phyloP scores from a whole-genome alignment of 2,888 invertebrate genomes.

The Athalia rosae region DNA sequence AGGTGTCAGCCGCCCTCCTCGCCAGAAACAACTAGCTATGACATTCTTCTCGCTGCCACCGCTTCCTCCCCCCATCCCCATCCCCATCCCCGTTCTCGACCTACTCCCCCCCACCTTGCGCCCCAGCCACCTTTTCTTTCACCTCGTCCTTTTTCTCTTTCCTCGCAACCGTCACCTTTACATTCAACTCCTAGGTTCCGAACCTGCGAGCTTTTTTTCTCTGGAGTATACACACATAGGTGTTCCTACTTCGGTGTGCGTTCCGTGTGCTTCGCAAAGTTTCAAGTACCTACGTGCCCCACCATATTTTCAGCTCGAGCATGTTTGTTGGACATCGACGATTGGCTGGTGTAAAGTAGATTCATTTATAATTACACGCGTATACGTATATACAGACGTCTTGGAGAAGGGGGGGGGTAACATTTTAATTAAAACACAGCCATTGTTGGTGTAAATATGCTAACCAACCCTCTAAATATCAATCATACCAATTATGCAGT shows the following conservation, averaged over 20 bases:
- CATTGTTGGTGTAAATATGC: slow-evolving; percentile 60
- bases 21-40: slow-evolving; percentile 71
- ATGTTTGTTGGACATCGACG: background rate
- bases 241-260: background rate
- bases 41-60: slow-evolving; percentile 69
- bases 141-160: slow-evolving; percentile 32
- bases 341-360: background rate
- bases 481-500: slow-evolving; percentile 61
- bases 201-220: background rate
- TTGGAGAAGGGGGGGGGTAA: slow-evolving; percentile 49
- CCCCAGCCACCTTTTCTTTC: slow-evolving; percentile 47
- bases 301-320: background rate
- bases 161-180: background rate
- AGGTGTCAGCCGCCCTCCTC: slow-evolving; percentile 69
- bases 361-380: slow-evolving; percentile 7
- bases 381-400: background rate
- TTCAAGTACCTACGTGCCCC: slow-evolving; percentile 1
- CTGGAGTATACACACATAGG: background rate
- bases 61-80: slow-evolving; percentile 63
- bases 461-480: slow-evolving; percentile 62
- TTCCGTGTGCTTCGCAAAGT: background rate
- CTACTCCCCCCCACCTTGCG: slow-evolving; percentile 46
- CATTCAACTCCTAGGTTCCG: background rate
- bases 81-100: slow-evolving; percentile 53
- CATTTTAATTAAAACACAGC: slow-evolving; percentile 64